Conservation (phyloP, 2,113 vertebrate genomes). For the Halichoeres trimaculatus region DNA sequence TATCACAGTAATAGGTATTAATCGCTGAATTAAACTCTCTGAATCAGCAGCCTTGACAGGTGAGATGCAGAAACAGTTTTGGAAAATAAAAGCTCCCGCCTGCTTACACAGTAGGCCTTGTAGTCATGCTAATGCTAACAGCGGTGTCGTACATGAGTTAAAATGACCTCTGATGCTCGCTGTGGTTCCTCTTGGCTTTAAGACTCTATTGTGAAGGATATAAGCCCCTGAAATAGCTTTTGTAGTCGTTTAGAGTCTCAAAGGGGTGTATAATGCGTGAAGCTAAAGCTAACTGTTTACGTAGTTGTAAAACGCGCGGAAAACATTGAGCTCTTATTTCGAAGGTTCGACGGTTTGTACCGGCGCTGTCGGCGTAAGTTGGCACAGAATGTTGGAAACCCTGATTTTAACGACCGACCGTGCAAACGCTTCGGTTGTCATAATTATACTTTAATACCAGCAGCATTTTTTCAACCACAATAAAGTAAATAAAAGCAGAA, state of each 20-base stretch:
- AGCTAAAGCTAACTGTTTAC: constrained; percentile 30
- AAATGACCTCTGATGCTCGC: background rate
- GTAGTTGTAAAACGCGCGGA: constrained; percentile 66
- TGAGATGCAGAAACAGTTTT: constrained; percentile 64
- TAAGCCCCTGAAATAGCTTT: fast-evolving
- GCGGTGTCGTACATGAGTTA: background rate
- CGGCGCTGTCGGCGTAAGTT: constrained; percentile 56
- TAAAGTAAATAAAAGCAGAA: constrained; percentile 69
- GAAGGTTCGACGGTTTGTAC: constrained; percentile 70
- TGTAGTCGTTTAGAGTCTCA: fast-evolving
- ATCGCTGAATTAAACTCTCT: background rate
- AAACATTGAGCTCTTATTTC: constrained; percentile 81
- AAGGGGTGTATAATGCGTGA: fast-evolving
- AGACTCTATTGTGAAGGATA: fast-evolving
- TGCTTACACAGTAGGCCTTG: constrained; percentile 68
- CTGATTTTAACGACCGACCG: background rate
- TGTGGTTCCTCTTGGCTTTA: fast-evolving
- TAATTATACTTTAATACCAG: fast-evolving
- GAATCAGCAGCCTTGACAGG: constrained; percentile 46
- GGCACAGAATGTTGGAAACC: constrained; percentile 1
- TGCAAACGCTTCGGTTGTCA: background rate
- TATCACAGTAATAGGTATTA: background rate
- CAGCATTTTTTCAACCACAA: background rate
- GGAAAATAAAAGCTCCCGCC: constrained; percentile 81
- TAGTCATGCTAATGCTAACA: constrained; percentile 61